phyloP scores from a whole-genome alignment of 2,113 vertebrate genomes.

The Poicephalus meyeri region DNA sequence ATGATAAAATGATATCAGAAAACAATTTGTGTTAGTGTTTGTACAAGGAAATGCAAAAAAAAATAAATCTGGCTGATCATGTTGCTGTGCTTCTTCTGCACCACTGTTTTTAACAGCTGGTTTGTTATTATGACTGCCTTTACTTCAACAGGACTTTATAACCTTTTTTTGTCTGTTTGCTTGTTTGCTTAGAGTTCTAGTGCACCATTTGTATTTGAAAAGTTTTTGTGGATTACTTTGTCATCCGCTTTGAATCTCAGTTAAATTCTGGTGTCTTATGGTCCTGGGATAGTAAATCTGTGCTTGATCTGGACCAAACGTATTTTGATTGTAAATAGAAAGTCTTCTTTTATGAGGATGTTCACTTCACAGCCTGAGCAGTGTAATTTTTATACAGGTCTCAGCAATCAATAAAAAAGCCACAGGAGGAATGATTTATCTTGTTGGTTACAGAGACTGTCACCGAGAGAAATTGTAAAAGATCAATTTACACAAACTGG shows the following conservation, averaged over 20 bases:
- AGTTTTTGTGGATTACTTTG: slow-evolving; percentile 36
- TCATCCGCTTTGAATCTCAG: slow-evolving; percentile 30
- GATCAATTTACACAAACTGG: slow-evolving; percentile 93
- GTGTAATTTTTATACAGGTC: slow-evolving; percentile 85
- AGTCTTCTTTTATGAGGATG: slow-evolving; percentile 81
- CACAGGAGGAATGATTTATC: slow-evolving; percentile 90
- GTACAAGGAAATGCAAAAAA: neutral
- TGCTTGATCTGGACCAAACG: slow-evolving; percentile 67
- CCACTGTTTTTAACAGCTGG: slow-evolving; percentile 43
- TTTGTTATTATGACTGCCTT: slow-evolving; percentile 36
- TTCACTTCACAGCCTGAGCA: slow-evolving; percentile 79
- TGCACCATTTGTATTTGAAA: neutral
- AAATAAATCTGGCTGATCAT: neutral
- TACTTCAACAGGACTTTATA: slow-evolving; percentile 39
- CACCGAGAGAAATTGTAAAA: slow-evolving; percentile 92
- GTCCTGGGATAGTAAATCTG: slow-evolving; percentile 66
- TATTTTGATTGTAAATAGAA: slow-evolving; percentile 83
- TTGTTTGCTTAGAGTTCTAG: neutral
- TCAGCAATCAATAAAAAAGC: slow-evolving; percentile 87
- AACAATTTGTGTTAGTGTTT: neutral
- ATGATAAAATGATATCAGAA: slow-evolving; percentile 3
- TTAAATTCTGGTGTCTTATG: slow-evolving; percentile 57
- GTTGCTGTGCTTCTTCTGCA: neutral
- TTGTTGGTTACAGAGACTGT: slow-evolving; percentile 88
- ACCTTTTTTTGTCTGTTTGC: neutral